A percentile compares a stretch with the other conserved stretches of the same genome.
phyloP scores from a whole-genome alignment of 2,888 invertebrate species.

The Lysandra coridon region DNA sequence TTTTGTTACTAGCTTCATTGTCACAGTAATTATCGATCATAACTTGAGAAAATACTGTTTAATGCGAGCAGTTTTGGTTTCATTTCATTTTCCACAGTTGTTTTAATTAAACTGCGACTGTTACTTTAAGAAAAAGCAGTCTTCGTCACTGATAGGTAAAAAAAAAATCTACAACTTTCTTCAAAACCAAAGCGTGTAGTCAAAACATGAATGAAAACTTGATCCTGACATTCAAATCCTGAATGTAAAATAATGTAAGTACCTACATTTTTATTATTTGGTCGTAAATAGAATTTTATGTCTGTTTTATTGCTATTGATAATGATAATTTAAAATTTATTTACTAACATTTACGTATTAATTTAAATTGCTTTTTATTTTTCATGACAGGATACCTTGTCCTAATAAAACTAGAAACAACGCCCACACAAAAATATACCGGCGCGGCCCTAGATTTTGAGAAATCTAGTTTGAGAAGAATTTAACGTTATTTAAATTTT shows the following conservation, averaged over 20 bases:
- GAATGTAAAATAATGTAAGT: not conserved
- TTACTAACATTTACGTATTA: not conserved
- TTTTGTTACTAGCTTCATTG: no score
- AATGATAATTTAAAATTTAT: slow-evolving; percentile 11
- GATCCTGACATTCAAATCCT: slow-evolving; percentile 11
- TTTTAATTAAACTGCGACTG: no score
- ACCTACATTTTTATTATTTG: not conserved
- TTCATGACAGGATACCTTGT: not conserved
- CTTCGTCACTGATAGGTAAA: not conserved
- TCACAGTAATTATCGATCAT: no score
- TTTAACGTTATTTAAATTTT: not conserved
- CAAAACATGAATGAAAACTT: not conserved
- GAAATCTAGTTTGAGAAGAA: not conserved
- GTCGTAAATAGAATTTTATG: slow-evolving; percentile 13
- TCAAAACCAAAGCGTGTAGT: not conserved
- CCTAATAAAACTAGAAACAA: not conserved
- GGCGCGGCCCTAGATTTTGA: not conserved
- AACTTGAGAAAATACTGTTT: not conserved
- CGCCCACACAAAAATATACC: slow-evolving; percentile 1
- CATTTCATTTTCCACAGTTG: not conserved
- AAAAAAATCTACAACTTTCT: not conserved
- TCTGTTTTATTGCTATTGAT: slow-evolving; percentile 11
- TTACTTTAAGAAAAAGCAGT: no score
- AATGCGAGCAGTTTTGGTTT: not conserved
- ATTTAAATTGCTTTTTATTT: slow-evolving; percentile 3